Conservation (phyloP, 2,888 invertebrate species). For the Fabriciana adippe region DNA sequence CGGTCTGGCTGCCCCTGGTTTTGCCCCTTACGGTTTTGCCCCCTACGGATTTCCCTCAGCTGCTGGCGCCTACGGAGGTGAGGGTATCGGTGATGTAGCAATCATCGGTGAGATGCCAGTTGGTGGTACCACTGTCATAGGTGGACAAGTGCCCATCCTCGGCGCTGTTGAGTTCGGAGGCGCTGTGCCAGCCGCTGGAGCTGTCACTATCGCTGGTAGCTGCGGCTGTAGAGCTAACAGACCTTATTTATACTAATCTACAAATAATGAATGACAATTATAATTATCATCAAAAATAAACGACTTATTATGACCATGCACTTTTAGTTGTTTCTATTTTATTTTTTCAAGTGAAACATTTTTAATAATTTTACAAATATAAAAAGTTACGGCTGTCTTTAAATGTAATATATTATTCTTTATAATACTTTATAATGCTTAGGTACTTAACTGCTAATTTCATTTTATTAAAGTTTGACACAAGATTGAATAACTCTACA, state of each 20-base stretch:
- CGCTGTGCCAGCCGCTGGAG: slow-evolving; percentile 43
- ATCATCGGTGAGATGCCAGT: slow-evolving; percentile 47
- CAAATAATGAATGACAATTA: not conserved
- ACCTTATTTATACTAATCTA: slow-evolving; percentile 10
- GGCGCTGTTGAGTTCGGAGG: slow-evolving; percentile 50
- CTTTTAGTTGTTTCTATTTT: too few relatives aligned
- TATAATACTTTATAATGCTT: too few relatives aligned
- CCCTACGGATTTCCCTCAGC: slow-evolving; percentile 26
- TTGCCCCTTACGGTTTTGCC: not conserved
- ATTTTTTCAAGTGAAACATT: too few relatives aligned
- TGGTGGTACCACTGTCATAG: slow-evolving; percentile 47
- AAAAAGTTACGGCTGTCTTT: too few relatives aligned
- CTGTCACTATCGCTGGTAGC: slow-evolving; percentile 44
- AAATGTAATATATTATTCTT: too few relatives aligned
- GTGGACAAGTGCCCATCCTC: slow-evolving; percentile 49
- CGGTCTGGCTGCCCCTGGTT: slow-evolving; percentile 10
- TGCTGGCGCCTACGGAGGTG: slow-evolving; percentile 44
- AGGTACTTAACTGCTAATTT: too few relatives aligned
- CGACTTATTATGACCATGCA: too few relatives aligned
- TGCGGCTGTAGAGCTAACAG: slow-evolving; percentile 31
- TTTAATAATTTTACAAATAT: too few relatives aligned
- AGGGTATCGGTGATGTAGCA: slow-evolving; percentile 45
- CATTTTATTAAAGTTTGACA: too few relatives aligned
- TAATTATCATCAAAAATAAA: too few relatives aligned
- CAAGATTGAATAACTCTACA: too few relatives aligned